Evolutionary conservation across 2,113 vertebrate species (phyloP), one percentile per base, ranked within the genome.

Genomic region (Lethenteron reissneri): DNA sequence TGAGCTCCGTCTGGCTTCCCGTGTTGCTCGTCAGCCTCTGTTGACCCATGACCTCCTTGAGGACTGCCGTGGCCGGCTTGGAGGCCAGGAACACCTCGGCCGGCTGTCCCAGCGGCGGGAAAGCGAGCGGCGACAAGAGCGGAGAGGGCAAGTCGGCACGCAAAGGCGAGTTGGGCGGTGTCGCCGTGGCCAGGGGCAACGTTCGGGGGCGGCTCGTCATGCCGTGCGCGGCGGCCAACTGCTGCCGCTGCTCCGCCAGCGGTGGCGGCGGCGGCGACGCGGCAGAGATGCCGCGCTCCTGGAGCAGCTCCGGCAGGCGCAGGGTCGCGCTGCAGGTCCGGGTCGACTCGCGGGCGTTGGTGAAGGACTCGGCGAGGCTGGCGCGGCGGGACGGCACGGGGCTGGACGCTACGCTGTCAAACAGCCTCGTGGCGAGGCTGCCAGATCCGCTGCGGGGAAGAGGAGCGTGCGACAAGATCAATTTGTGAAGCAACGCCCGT

Each of bases 141-240:
- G 80, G 83, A 59, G 84, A 85, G 1, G 83, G 80, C 8, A 78
- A 74, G 21, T 75, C 85, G 0, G 84, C 83, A n/a, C 2, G 77
- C 0, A 15, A 84, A 73, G 90, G 92, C 0, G 92, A 94, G 82
- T 88, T 87, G 6, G 94, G 89, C 0, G 90, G 90, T 4, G 88
- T 92, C 71, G 84, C 88, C 60, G 89, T 41, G 41, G 41, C 41
- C 41, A 41, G 41, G 41, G 41, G 41, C 41, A 41, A 41, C 41
- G 41, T 41, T 41, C 41, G 41, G 41, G 41, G 41, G 41, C 41
- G 41, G 8, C 10, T 73, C 25, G 58, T 56, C 11, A 14, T 17
- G 5, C 10, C 12, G 19, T 8, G 12, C 10, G 10, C 56, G 56
- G 13, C 11, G 71, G 82, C 79, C 80, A 72, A 74, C 75, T 3